Percentiles rank a stretch among this genome's conserved stretches.
These are phyloP conservation scores for Spermophilus dauricus DNA, from an alignment of 2,113 vertebrate species.

Conservation along the genomic window DNA sequence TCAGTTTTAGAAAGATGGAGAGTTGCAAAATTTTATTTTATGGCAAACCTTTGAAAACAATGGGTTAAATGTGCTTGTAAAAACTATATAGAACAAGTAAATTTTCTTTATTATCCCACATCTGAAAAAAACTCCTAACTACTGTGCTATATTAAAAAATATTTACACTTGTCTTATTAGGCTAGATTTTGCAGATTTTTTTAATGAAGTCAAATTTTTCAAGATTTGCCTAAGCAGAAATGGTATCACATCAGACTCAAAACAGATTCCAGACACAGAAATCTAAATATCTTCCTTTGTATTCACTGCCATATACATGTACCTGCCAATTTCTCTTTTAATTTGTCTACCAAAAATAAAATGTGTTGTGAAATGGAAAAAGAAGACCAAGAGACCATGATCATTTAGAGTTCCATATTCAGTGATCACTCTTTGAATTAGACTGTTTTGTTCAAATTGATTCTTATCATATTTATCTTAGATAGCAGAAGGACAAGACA, in stretches of 20 bases:
- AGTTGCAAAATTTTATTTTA: background rate
- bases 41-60: background rate
- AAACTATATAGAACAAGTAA: background rate
- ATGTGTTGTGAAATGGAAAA: conserved; percentile 70
- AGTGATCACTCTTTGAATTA: background rate
- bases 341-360: conserved; percentile 80
- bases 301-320: conserved; percentile 55
- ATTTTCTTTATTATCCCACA: background rate
- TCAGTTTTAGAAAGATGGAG: background rate
- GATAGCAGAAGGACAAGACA: background rate
- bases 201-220: background rate
- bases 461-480: background rate
- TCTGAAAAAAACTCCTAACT: background rate
- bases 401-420: background rate
- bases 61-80: background rate
- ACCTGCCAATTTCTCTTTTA: conserved; percentile 67
- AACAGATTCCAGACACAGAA: conserved; percentile 59
- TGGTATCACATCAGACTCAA: conserved; percentile 53
- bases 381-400: conserved; percentile 36
- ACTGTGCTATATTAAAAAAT: background rate
- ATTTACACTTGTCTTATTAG: background rate
- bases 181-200: background rate
- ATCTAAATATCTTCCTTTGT: conserved; percentile 71
- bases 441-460: background rate
- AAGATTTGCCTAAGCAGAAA: conserved; percentile 61